Evolutionary conservation across 2,113 vertebrate species (phyloP).

Genomic region (Nematolebias whitei): DNA sequence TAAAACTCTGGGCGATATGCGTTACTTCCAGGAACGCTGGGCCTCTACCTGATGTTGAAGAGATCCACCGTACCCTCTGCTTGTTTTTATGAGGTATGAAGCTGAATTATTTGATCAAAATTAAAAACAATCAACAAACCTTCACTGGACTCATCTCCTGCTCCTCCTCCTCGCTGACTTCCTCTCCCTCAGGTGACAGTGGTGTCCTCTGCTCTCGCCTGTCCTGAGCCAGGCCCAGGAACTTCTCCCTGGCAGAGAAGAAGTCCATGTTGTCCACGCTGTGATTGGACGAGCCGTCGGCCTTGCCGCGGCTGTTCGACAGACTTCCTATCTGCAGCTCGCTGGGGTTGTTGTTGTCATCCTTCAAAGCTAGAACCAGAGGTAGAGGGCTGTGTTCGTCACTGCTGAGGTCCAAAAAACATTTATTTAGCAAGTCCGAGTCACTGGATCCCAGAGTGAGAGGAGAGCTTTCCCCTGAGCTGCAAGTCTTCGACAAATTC

Average conservation of each 20-base stretch:
- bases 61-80: not conserved
- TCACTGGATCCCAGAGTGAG: slow-evolving; percentile 43
- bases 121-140: not conserved
- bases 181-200: slow-evolving; percentile 60
- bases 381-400: slow-evolving; percentile 44
- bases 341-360: slow-evolving; percentile 69
- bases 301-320: slow-evolving; percentile 31
- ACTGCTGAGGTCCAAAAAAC: slow-evolving; percentile 36
- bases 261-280: slow-evolving; percentile 92
- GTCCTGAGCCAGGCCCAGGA: slow-evolving; percentile 90
- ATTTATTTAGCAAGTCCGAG: slow-evolving; percentile 34
- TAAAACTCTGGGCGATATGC: too few species aligned
- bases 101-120: too few species aligned
- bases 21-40: too few species aligned
- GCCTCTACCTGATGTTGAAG: too few species aligned
- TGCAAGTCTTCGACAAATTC: slow-evolving; percentile 37
- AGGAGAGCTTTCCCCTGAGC: slow-evolving; percentile 52
- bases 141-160: slow-evolving; percentile 23
- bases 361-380: slow-evolving; percentile 9
- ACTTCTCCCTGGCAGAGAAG: slow-evolving; percentile 93
- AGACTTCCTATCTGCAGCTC: not conserved
- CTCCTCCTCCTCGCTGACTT: slow-evolving; percentile 70
- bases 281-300: slow-evolving; percentile 75
- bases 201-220: slow-evolving; percentile 73
- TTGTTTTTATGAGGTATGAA: not conserved